phyloP scores from a whole-genome alignment of 2,888 invertebrate genomes.

The Caenorhabditis sp. region DNA sequence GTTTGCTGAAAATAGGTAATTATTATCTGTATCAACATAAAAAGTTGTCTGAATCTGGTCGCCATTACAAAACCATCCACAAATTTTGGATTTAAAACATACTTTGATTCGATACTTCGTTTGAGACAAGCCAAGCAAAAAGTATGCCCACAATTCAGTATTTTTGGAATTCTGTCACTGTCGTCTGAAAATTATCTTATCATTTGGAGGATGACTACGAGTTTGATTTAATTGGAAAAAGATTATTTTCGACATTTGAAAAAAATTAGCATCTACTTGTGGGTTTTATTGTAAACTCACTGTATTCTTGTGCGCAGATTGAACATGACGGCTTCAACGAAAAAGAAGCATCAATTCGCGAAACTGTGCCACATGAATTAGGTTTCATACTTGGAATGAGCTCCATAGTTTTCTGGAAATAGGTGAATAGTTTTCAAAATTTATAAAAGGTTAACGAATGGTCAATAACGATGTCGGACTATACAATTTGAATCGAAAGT shows the following conservation, averaged over 20 bases:
- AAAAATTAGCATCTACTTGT: too few relatives aligned
- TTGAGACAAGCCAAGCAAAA: conserved; percentile 8
- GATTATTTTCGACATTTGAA: too few relatives aligned
- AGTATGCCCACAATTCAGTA: conserved; percentile 12
- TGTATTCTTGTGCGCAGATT: not conserved
- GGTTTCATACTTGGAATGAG: not conserved
- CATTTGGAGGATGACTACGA: too few relatives aligned
- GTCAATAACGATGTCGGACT: too few relatives aligned
- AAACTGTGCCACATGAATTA: not conserved
- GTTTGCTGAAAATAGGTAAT: conserved; percentile 10
- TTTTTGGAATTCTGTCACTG: conserved; percentile 2
- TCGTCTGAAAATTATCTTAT: not conserved
- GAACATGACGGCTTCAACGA: not conserved
- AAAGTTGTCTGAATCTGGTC: too few relatives aligned
- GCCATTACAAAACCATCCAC: too few relatives aligned
- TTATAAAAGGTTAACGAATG: too few relatives aligned
- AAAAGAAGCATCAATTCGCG: not conserved
- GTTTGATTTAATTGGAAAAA: too few relatives aligned
- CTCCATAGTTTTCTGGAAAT: not conserved
- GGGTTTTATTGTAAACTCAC: not conserved
- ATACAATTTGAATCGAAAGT: too few relatives aligned
- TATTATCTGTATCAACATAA: too few relatives aligned
- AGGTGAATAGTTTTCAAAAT: too few relatives aligned
- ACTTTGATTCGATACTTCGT: conserved; percentile 1
- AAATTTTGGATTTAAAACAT: not conserved